Evolutionary conservation across 2,888 invertebrate species (phyloP).

Genomic region (Acleris cristana): DNA sequence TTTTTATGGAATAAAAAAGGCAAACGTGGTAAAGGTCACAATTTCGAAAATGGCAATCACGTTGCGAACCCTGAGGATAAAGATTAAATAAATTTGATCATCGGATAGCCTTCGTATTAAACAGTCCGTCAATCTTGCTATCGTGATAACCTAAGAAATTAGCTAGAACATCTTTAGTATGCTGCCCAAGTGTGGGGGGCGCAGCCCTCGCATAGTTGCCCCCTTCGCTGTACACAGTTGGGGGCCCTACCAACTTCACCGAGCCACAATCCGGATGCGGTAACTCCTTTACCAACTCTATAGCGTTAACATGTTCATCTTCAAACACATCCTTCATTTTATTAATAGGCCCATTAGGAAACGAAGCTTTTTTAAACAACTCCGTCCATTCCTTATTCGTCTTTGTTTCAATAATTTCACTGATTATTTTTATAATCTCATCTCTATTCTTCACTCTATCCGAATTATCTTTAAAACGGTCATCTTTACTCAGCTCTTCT

Average conservation of each 20-base stretch:
- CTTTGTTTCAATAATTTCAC: conserved; percentile 82
- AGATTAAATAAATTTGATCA: conserved; percentile 40
- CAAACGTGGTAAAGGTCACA: too few relatives aligned
- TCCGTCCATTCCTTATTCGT: conserved; percentile 89
- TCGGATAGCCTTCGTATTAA: conserved; percentile 66
- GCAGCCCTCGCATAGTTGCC: conserved; percentile 87
- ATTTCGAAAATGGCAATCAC: too few relatives aligned
- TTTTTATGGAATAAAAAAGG: too few relatives aligned
- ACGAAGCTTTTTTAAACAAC: conserved; percentile 88
- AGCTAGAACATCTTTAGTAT: conserved; percentile 91
- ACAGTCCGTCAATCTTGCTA: conserved; percentile 83
- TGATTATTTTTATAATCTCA: conserved; percentile 86
- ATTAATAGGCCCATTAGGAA: conserved; percentile 96
- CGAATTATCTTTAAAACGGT: conserved; percentile 88
- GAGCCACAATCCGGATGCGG: conserved; percentile 87
- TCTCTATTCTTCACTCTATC: conserved; percentile 90
- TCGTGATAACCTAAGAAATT: conserved; percentile 86
- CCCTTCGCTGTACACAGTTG: conserved; percentile 91
- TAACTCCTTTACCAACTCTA: conserved; percentile 88
- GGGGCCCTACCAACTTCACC: conserved; percentile 92
- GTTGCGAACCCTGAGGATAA: too few relatives aligned
- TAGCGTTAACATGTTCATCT: conserved; percentile 92
- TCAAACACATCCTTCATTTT: conserved; percentile 92
- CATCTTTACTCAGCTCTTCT: conserved; percentile 84
- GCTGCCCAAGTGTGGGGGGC: conserved; percentile 94